These are phyloP conservation scores for Drosophila multiciliata DNA, from an alignment of 2,888 invertebrate genomes.

Conservation along the genomic window DNA sequence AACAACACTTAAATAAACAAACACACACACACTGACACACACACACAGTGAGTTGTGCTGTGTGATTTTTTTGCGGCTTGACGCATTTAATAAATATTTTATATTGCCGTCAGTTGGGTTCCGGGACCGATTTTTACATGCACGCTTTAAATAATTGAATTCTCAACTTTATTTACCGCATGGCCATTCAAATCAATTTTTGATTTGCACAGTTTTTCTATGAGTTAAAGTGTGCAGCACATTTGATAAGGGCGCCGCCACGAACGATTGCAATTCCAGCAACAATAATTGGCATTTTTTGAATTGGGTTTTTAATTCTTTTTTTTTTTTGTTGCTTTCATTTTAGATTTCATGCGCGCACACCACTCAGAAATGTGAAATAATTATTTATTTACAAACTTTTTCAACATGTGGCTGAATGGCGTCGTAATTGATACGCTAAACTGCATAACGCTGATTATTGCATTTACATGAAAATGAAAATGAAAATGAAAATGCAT, in stretches of 20 bases:
- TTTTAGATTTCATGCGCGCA: slow-evolving; percentile 1
- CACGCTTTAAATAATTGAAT: slow-evolving; percentile 69
- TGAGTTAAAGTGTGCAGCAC: slow-evolving; percentile 25
- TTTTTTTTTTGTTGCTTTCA: slow-evolving; percentile 35
- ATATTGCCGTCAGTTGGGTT: slow-evolving; percentile 55
- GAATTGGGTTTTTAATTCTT: slow-evolving; percentile 33
- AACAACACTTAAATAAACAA: not conserved
- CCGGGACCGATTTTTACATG: slow-evolving; percentile 22
- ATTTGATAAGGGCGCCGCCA: slow-evolving; percentile 19
- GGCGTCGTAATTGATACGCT: slow-evolving; percentile 75
- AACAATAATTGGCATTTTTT: slow-evolving; percentile 24
- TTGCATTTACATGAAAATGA: slow-evolving; percentile 67
- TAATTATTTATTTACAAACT: slow-evolving; percentile 67
- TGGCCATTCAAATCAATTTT: slow-evolving; percentile 76
- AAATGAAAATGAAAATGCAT: slow-evolving; percentile 51
- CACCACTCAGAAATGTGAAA: slow-evolving; percentile 40
- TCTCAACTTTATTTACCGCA: slow-evolving; percentile 72
- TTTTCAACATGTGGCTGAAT: slow-evolving; percentile 49
- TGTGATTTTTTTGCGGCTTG: slow-evolving; percentile 56
- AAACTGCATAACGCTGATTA: slow-evolving; percentile 78
- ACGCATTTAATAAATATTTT: slow-evolving; percentile 75
- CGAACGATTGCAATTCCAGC: slow-evolving; percentile 4
- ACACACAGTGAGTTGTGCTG: not conserved
- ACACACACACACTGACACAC: not conserved
- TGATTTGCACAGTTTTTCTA: slow-evolving; percentile 60